Evolutionary conservation across 1,140 invertebrate species (phyloP).

Genomic region (Oryzaephilus surinamensis): DNA sequence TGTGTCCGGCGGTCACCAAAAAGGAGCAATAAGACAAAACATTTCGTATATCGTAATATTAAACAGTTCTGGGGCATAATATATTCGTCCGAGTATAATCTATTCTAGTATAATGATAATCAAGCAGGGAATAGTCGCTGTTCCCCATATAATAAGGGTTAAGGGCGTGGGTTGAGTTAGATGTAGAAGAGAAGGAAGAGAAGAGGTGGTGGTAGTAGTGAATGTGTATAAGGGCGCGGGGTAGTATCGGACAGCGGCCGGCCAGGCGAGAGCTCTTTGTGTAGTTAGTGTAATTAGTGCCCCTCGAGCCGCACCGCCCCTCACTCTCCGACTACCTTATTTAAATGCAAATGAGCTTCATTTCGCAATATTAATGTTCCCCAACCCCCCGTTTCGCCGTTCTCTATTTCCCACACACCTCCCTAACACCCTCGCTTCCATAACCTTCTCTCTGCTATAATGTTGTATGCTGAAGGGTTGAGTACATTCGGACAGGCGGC

Average conservation of each 20-base stretch:
- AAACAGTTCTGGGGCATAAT: too few species aligned
- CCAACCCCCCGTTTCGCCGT: slow-evolving; percentile 37
- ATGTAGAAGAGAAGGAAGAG: neutral
- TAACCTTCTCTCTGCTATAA: neutral
- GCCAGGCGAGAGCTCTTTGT: slow-evolving; percentile 37
- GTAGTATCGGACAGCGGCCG: slow-evolving; percentile 31
- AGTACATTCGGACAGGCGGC: slow-evolving; percentile 9
- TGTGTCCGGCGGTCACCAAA: neutral
- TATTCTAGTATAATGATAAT: slow-evolving; percentile 33
- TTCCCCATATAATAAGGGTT: slow-evolving; percentile 25
- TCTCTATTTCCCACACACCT: slow-evolving; percentile 1
- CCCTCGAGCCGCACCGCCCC: slow-evolving; percentile 33
- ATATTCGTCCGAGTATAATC: slow-evolving; percentile 27
- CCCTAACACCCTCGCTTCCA: slow-evolving; percentile 18
- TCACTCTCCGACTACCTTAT: slow-evolving; percentile 53
- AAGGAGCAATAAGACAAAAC: neutral
- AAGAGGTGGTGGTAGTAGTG: neutral
- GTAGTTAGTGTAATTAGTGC: slow-evolving; percentile 39
- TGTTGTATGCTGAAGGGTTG: slow-evolving; percentile 7
- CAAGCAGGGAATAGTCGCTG: slow-evolving; percentile 23
- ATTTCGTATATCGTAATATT: neutral
- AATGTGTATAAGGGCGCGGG: slow-evolving; percentile 8
- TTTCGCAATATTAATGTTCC: slow-evolving; percentile 77
- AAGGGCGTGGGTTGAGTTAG: slow-evolving; percentile 5
- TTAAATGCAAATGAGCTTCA: slow-evolving; percentile 81